A percentile compares a stretch with the other conserved stretches of the same genome.
Conservation (phyloP, 2,888 invertebrate species). For the Eledone cirrhosa region DNA sequence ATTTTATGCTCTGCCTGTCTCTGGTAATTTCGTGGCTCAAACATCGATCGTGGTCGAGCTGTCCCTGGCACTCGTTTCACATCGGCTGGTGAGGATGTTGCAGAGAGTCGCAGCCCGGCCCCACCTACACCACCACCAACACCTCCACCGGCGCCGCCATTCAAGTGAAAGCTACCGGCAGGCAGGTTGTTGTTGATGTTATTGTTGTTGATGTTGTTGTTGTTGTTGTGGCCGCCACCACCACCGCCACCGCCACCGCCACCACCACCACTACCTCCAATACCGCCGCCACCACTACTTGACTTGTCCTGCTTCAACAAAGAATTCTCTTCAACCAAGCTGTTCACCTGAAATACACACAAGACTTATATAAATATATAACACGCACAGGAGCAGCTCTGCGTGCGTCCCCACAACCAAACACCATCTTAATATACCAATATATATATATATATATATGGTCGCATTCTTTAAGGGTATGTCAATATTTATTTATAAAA, state of each 20-base stretch:
- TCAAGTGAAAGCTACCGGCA: slow-evolving; percentile 71
- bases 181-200: background rate
- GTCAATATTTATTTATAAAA: no score
- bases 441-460: no score
- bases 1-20: slow-evolving; percentile 40
- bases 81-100: background rate
- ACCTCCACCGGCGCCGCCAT: no score
- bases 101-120: background rate
- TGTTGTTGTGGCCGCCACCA: slow-evolving; percentile 39
- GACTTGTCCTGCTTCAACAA: slow-evolving; percentile 36
- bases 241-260: slow-evolving; percentile 35
- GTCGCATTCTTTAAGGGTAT: no score
- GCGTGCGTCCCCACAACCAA: no score
- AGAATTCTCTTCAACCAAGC: slow-evolving; percentile 80
- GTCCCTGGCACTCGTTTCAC: slow-evolving; percentile 33
- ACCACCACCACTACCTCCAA: slow-evolving; percentile 31
- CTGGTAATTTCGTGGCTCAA: slow-evolving; percentile 61
- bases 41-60: slow-evolving; percentile 64
- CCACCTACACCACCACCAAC: no score
- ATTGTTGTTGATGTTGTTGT: slow-evolving; percentile 24
- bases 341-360: slow-evolving; percentile 71
- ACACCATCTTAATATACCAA: no score
- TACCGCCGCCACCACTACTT: slow-evolving; percentile 31
- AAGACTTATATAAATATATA: no score
- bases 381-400: no score